These are phyloP conservation scores for Procambarus clarkii DNA, from an alignment of 1,140 invertebrate species.

Conservation along the genomic window DNA sequence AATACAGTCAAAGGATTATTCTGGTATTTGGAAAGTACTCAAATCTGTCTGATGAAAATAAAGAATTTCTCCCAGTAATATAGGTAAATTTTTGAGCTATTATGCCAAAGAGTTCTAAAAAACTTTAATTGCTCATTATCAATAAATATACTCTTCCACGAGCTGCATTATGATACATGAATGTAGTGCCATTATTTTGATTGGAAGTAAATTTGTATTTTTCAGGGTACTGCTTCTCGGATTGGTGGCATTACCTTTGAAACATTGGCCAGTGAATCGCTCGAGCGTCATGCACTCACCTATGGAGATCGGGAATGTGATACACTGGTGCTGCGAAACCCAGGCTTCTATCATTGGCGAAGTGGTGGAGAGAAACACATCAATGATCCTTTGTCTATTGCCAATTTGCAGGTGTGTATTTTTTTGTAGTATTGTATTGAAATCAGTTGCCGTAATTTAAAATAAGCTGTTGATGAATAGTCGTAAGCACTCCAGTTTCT, in stretches of 20 bases:
- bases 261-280: constrained; percentile 90
- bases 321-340: constrained; percentile 88
- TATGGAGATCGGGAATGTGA: constrained; percentile 85
- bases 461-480: no score
- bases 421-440: neutral
- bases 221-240: constrained; percentile 91
- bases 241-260: constrained; percentile 95
- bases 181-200: no score
- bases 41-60: no score
- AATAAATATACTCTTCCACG: no score
- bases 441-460: constrained; percentile 71
- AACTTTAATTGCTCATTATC: no score
- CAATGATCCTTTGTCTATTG: constrained; percentile 96
- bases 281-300: constrained; percentile 88
- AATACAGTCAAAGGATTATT: no score
- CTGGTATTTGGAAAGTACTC: no score
- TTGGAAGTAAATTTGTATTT: constrained; percentile 6
- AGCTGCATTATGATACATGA: no score
- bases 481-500: no score
- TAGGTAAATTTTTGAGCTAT: no score
- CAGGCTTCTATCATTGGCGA: constrained; percentile 97
- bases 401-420: constrained; percentile 86
- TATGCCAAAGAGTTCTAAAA: no score
- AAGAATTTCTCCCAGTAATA: no score
- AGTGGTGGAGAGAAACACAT: constrained; percentile 98